Evolutionary conservation across 2,888 invertebrate genomes (phyloP).

Genomic region (Petrolisthes cinctipes): DNA sequence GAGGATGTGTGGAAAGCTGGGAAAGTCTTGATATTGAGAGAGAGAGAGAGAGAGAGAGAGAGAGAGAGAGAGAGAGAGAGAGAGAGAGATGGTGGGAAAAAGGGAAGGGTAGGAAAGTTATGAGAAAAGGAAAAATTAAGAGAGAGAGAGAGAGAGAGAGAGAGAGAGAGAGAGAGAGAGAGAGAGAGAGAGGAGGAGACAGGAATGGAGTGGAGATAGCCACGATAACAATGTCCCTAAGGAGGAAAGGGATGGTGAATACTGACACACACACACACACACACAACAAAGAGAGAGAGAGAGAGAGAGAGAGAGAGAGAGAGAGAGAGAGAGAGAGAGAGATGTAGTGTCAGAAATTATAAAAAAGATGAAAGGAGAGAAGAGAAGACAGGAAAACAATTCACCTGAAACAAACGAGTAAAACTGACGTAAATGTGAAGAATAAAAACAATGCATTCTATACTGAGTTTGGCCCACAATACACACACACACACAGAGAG

Average conservation of each 20-base stretch:
- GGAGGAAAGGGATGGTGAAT: not conserved
- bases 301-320: constrained; percentile 13
- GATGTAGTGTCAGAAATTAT: not conserved
- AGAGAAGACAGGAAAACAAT: not conserved
- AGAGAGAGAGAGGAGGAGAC: not conserved
- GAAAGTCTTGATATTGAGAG: too few species aligned
- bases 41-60: not conserved
- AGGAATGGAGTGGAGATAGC: not conserved
- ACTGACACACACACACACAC: too few species aligned
- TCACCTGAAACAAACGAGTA: too few species aligned
- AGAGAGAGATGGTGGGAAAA: not conserved
- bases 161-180: not conserved
- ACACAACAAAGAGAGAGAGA: not conserved
- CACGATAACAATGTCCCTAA: not conserved
- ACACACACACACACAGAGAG: not conserved
- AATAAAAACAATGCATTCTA: too few species aligned
- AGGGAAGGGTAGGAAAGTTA: not conserved
- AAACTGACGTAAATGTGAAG: too few species aligned
- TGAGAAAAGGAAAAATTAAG: not conserved
- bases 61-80: constrained; percentile 5
- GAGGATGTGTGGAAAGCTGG: too few species aligned
- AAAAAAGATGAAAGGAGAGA: not conserved
- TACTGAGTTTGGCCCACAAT: too few species aligned
- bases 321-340: constrained; percentile 4
- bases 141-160: not conserved